phyloP scores from a whole-genome alignment of 2,888 invertebrate species.

The Nymphalis c-album region DNA sequence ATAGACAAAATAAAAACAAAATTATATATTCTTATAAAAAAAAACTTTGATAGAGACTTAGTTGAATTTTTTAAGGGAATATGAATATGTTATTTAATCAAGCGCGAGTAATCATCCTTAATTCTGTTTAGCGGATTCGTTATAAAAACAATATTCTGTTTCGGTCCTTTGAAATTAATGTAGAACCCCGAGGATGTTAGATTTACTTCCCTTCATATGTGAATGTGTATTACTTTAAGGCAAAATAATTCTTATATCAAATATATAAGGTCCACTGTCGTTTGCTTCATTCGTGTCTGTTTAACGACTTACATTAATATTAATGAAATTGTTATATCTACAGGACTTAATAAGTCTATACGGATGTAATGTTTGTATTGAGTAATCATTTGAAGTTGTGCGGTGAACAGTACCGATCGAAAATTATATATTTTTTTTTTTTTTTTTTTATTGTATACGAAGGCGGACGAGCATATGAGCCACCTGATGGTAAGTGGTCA shows the following conservation, averaged over 20 bases:
- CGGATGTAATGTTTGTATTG: not conserved
- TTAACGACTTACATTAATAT: conserved; percentile 5
- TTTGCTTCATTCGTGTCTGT: not conserved
- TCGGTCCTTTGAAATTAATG: conserved; percentile 23
- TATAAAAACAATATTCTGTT: conserved; percentile 19
- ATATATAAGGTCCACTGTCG: not conserved
- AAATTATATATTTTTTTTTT: too few species aligned
- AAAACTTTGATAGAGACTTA: too few species aligned
- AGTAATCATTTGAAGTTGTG: not conserved
- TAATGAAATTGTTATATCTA: conserved; percentile 6
- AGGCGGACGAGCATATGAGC: too few species aligned
- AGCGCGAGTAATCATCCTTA: conserved; percentile 11
- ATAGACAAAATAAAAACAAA: too few species aligned
- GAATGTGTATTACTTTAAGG: not conserved
- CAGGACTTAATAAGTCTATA: conserved; percentile 4
- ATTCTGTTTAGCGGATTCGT: conserved; percentile 18
- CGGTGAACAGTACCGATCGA: not conserved
- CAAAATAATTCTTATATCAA: not conserved
- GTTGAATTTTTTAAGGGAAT: too few species aligned
- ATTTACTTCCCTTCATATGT: conserved; percentile 1
- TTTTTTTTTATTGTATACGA: too few species aligned
- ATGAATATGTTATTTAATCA: not conserved
- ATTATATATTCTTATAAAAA: too few species aligned
- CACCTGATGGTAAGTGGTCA: too few species aligned
- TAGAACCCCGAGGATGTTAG: conserved; percentile 13